A percentile compares a stretch with the other conserved stretches of the same genome.
Evolutionary conservation across 2,113 vertebrate species (phyloP).

Genomic region (Apistogramma diplotaenia): DNA sequence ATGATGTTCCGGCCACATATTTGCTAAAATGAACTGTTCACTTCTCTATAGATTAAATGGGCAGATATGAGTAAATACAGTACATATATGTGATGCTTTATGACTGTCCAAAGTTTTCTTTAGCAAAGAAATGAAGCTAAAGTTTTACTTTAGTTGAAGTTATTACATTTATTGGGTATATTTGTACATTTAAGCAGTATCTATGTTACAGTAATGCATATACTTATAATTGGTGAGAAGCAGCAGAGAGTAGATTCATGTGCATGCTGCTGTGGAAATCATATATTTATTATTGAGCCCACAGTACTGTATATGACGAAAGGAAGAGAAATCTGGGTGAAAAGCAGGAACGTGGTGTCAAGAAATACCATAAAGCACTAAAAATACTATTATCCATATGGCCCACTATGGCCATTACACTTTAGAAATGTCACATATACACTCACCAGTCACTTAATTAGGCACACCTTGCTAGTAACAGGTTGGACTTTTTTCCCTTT

Average conservation of each 20-base stretch:
- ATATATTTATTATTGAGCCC: neutral
- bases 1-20: neutral
- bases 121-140: neutral
- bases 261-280: neutral
- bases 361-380: neutral
- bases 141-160: neutral
- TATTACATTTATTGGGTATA: neutral
- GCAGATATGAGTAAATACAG: neutral
- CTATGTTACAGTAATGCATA: neutral
- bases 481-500: neutral
- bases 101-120: neutral
- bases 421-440: neutral
- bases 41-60: neutral
- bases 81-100: neutral
- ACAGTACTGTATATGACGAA: conserved; percentile 12
- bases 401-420: neutral
- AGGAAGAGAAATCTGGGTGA: neutral
- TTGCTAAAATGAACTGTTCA: neutral
- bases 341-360: neutral
- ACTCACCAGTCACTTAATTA: neutral
- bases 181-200: neutral
- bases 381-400: neutral
- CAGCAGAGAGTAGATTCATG: neutral
- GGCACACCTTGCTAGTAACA: neutral
- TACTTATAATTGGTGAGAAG: neutral